Base-by-base conservation (phyloP, 2,888 invertebrate species). In the Argyresthia goedartella region DNA sequence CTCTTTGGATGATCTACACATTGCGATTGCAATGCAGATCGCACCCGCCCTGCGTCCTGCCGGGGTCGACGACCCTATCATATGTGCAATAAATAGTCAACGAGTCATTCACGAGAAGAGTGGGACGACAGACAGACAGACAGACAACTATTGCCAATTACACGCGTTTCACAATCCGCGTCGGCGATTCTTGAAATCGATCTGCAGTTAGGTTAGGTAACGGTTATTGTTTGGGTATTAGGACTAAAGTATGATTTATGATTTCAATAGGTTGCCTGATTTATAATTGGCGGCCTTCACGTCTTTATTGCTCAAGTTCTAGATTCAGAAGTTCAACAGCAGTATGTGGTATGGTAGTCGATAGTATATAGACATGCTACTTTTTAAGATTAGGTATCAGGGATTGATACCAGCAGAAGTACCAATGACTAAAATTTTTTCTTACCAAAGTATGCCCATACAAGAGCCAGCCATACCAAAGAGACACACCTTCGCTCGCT, bases 1-100 rank as follows among this genome's bases (percentile, higher is more conserved):
- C 25, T 25, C 25, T 25, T 2, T 6, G 25, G 25, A 25, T 25
- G 25, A 25, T 25, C 25, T 25, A 25, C 25, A 25, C 25, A 25
- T 25, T 25, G 25, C 25, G 25, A 25, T 25, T 25, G 25, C 25
- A 6, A 25, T 25, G 25, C 25, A 25, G 25, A 25, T 25, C 73
- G 71, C 71, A 62, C 66, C 69, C 73, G 76, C 76, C 63, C 66
- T 62, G 67, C 63, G 59, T 65, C 65, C 73, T 73, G 69, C 74
- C 76, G 80, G 76, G 81, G 78, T 81, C 66, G 67, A 66, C 60
- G 74, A 70, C 50, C 44, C 74, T 9, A 11, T 39, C 82, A 35
- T 64, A 15, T 33, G 10, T 50, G 45, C 44, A 50, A 57, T 25
- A 25, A 25, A 25, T 60, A 61, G 63, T 65, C 61, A 57, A 58